Evolutionary conservation across 2,888 invertebrate species (phyloP).

Genomic region (Patella depressa): DNA sequence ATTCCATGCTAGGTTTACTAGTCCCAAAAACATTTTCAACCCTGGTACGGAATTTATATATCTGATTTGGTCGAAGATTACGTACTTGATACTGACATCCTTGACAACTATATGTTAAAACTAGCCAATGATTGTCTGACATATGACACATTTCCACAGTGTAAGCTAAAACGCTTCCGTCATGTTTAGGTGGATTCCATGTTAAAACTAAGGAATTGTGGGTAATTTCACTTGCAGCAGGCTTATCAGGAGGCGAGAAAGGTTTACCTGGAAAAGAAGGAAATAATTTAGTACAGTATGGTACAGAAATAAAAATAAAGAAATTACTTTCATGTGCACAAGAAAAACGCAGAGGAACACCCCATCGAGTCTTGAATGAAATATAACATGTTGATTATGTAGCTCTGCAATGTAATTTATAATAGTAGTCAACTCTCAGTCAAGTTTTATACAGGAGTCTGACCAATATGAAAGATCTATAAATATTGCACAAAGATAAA

Average conservation of each 20-base stretch:
- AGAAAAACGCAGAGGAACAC: no score
- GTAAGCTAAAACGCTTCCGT: conserved; percentile 49
- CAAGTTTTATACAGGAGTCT: no score
- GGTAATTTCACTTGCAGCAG: conserved; percentile 51
- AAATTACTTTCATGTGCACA: no score
- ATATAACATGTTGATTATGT: no score
- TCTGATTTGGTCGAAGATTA: conserved; percentile 49
- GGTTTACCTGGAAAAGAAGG: conserved; percentile 55
- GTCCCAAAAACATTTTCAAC: conserved; percentile 58
- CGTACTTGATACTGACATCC: conserved; percentile 54
- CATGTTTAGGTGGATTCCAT: conserved; percentile 67
- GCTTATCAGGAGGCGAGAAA: conserved; percentile 51
- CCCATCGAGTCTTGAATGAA: no score
- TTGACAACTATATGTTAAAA: conserved; percentile 57
- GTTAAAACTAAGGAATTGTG: conserved; percentile 59
- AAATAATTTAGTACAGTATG: background rate
- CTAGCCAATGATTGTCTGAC: conserved; percentile 50
- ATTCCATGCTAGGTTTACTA: conserved; percentile 53
- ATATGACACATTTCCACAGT: conserved; percentile 48
- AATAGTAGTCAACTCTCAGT: no score
- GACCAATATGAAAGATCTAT: no score
- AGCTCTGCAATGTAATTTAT: no score
- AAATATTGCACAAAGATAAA: no score
- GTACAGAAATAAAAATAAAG: no score
- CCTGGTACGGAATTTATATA: conserved; percentile 56